Base-by-base conservation (phyloP, 2,113 vertebrate species). In the Tragelaphus buxtoni region DNA sequence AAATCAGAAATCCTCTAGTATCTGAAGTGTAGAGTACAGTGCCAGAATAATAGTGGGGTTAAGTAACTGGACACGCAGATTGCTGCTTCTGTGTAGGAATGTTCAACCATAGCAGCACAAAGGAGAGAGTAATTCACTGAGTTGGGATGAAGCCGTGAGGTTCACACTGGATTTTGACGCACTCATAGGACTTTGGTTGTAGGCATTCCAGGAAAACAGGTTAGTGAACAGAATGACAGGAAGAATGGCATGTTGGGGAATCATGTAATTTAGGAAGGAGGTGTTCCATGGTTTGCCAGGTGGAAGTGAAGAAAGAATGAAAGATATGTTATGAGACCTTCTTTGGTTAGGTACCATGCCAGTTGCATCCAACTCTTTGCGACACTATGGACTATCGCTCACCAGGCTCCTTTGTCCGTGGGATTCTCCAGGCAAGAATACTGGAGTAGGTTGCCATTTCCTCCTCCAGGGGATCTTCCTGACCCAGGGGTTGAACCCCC, bases 31-130 rank as follows among this genome's bases (percentile, higher is more conserved):
- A 12, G 55, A 77, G 16, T 17, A 35, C 20, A 56, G 51, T 5
- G 4, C 17, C 13, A 35, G 51, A 4, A 9, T 45, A 56, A 42
- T 0, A 0, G 10, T 30, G 26, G 35, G 56, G 18, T 22, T 69
- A 18, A 9, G 1, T 39, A 28, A 35, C 0, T 22, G 32, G 35
- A 6, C 51, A 9, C 28, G 88, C 51, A 39, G 39, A 77, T 60
- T 0, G 4, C 28, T 35, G 45, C 18, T 20, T 17, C 28, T 26
- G 0, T 56, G 2, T 32, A 79, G 65, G 77, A 32, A 17, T 35
- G 45, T 9, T 63, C 77, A 55, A 26, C 11, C 5, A 1, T 0
- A 49, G 60, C 91, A 16, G 49, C 4, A 45, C 28, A 26, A 84
- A 60, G 55, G 55, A 42, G 39, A 72, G 39, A 47, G 74, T n/a